Conservation (phyloP, 2,113 vertebrate genomes). For the Solea senegalensis region DNA sequence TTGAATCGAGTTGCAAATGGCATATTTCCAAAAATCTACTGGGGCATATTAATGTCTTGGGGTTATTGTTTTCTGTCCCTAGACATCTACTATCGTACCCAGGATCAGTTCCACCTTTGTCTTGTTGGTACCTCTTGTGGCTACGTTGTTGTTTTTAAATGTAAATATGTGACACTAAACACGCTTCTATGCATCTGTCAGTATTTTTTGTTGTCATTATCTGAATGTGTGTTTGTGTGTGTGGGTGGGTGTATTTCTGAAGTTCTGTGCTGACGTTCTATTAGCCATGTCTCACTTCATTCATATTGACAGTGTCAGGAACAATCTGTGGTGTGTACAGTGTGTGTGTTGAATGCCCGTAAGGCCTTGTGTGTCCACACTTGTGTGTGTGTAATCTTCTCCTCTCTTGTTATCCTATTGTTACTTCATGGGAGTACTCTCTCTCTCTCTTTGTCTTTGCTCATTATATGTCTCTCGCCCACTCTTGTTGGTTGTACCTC, state of each 20-base stretch:
- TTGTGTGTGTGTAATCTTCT: constrained; percentile 49
- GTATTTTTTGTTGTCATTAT: background rate
- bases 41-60: too few relatives aligned
- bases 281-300: background rate
- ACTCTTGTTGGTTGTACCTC: constrained; percentile 43
- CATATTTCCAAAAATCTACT: too few relatives aligned
- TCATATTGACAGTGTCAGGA: constrained; percentile 4
- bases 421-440: constrained; percentile 4
- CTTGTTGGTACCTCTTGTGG: too few relatives aligned
- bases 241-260: background rate
- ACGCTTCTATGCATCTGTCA: constrained; percentile 1
- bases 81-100: too few relatives aligned
- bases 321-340: background rate
- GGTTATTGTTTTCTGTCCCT: too few relatives aligned
- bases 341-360: constrained; percentile 9
- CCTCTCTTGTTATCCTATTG: constrained; percentile 11
- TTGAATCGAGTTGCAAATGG: too few relatives aligned
- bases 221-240: background rate
- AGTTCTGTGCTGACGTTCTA: constrained; percentile 10
- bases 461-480: constrained; percentile 20
- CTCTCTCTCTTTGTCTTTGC: constrained; percentile 36
- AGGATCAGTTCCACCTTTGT: too few relatives aligned
- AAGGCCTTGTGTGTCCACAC: constrained; percentile 22
- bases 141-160: too few relatives aligned
- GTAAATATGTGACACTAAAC: background rate